Evolutionary conservation across 2,888 invertebrate species (phyloP).

Genomic region (Uropetala carovei): DNA sequence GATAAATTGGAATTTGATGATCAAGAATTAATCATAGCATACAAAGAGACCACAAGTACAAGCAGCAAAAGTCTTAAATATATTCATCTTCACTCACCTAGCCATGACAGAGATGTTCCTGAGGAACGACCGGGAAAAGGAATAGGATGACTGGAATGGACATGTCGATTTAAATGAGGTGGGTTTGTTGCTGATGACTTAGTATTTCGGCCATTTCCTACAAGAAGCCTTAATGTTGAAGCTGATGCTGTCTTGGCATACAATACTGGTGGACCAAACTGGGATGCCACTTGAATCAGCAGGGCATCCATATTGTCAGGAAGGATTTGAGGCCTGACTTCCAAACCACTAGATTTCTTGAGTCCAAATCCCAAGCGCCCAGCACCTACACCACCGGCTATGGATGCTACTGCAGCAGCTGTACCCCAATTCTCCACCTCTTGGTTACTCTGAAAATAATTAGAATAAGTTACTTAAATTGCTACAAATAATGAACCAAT

Average conservation of each 20-base stretch:
- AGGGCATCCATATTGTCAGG: slow-evolving; percentile 71
- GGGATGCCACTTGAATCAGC: slow-evolving; percentile 69
- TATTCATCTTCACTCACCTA: neutral
- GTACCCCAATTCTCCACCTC: slow-evolving; percentile 69
- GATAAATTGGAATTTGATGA: too few species aligned
- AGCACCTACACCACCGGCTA: slow-evolving; percentile 24
- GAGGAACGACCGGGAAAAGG: slow-evolving; percentile 17
- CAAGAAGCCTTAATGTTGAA: slow-evolving; percentile 67
- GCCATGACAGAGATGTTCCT: neutral
- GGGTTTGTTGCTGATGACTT: slow-evolving; percentile 18
- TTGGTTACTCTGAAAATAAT: slow-evolving; percentile 68
- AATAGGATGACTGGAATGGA: neutral
- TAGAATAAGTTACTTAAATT: neutral
- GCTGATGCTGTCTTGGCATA: slow-evolving; percentile 71
- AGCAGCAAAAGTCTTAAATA: too few species aligned
- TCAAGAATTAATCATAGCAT: too few species aligned
- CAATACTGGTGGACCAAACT: slow-evolving; percentile 72
- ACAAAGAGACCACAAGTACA: too few species aligned
- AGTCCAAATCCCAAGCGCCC: slow-evolving; percentile 32
- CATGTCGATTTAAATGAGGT: neutral
- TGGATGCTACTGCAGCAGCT: slow-evolving; percentile 48
- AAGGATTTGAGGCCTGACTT: slow-evolving; percentile 71
- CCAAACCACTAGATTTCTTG: slow-evolving; percentile 67
- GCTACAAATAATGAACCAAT: too few species aligned
- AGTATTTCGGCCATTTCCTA: slow-evolving; percentile 62